These are phyloP conservation scores for Yoshiicerus persimilis DNA, from an alignment of 1,140 invertebrate genomes.

Conservation along the genomic window DNA sequence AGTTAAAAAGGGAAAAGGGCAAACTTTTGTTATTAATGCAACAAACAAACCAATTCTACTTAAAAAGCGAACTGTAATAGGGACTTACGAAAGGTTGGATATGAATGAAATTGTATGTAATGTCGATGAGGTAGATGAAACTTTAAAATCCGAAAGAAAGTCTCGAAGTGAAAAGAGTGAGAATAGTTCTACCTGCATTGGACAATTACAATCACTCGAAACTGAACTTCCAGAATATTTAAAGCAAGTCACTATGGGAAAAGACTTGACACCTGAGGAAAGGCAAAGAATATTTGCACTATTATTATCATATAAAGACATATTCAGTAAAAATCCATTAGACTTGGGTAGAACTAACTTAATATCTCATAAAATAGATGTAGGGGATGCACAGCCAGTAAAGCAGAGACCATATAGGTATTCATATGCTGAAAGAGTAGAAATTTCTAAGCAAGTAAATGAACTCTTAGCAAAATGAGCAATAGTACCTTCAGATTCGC, in stretches of 20 bases:
- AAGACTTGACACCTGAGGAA: neutral
- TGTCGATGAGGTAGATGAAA: neutral
- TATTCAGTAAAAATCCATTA: neutral
- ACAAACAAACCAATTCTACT: neutral
- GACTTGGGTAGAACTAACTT: neutral
- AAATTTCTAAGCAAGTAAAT: slow-evolving; percentile 51
- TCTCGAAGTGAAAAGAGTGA: too few species aligned
- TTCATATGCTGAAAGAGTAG: slow-evolving; percentile 47
- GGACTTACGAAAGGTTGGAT: neutral
- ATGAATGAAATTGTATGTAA: neutral
- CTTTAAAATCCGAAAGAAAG: neutral
- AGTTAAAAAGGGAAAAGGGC: neutral
- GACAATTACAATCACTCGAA: neutral
- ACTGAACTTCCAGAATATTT: neutral
- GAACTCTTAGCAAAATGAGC: slow-evolving; percentile 52
- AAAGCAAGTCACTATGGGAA: neutral
- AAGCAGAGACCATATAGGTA: slow-evolving; percentile 50
- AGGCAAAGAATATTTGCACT: neutral
- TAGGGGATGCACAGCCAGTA: slow-evolving; percentile 36
- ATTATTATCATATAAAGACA: neutral
- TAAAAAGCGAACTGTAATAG: neutral
- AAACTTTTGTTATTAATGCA: neutral
- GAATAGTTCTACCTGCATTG: too few species aligned
- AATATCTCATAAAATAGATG: slow-evolving; percentile 44
- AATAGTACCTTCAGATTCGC: too few species aligned